Percentiles rank a stretch among this genome's conserved stretches.
These are phyloP conservation scores for Halichoeres trimaculatus DNA, from an alignment of 2,113 vertebrate species.

Conservation along the genomic window DNA sequence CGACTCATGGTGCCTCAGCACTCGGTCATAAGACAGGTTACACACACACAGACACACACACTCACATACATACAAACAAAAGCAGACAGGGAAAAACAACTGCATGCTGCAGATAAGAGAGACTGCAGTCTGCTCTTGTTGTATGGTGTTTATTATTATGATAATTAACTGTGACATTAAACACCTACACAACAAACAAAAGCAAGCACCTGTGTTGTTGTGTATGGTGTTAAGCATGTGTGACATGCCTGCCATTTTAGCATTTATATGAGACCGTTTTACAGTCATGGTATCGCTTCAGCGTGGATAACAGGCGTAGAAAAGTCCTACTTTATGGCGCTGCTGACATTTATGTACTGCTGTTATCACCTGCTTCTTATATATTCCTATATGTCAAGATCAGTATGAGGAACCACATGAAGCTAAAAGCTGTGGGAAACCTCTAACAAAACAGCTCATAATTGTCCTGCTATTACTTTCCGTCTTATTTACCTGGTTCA, in stretches of 20 bases:
- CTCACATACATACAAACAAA: no score
- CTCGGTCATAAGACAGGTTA: conserved; percentile 53
- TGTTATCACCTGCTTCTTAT: no score
- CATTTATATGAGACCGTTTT: conserved; percentile 4
- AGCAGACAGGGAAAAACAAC: conserved; percentile 1
- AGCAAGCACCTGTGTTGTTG: not conserved
- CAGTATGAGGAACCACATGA: no score
- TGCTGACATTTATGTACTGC: no score
- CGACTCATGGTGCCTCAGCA: conserved; percentile 14
- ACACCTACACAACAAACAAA: conserved; percentile 6
- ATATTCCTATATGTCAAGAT: no score
- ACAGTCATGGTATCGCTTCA: not conserved
- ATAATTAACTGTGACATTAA: conserved; percentile 13
- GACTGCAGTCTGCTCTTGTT: not conserved
- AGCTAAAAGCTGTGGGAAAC: not conserved
- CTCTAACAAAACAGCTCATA: not conserved
- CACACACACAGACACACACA: conserved; percentile 19
- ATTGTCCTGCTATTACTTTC: not conserved
- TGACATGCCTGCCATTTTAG: conserved; percentile 25
- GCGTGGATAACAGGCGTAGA: not conserved
- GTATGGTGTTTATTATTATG: conserved; percentile 3
- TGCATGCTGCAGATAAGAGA: conserved; percentile 35
- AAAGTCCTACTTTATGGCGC: not conserved
- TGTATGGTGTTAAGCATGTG: not conserved
- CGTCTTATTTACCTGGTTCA: not conserved